Evolutionary conservation across 2,797 vertebrate species (phyloP), one percentile per base, ranked within the genome.

Genomic region (Poeciliopsis turneri): DNA sequence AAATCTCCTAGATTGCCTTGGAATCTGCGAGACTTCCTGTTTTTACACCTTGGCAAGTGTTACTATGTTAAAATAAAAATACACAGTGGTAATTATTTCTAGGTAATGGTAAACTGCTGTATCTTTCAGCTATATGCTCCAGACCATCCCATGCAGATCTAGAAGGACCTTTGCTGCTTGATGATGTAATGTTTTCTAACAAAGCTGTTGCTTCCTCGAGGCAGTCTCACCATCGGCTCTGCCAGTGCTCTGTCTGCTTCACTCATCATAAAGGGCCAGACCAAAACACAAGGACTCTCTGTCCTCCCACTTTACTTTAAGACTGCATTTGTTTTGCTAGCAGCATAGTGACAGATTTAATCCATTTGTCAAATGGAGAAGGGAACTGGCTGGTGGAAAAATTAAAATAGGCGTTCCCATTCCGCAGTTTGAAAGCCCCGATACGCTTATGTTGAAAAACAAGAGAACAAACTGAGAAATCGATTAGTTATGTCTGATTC

Each of bases 211-310:
- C 79, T 82, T 86, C 84, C 85, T 89, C 72, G 76, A 88, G 84
- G 90, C 83, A 74, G 78, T 79, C 82, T 82, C 76, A 84, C 74
- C 77, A 79, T 84, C 47, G 80, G 77, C 68, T 55, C 79, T 92
- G 93, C 93, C 93, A 94, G 85, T 68, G 0, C 90, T 78, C 83
- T 84, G 89, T 93, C 93, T 94, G 94, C 82, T 94, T 89, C 87
- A 84, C 92, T 93, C 93, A 94, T 94, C 92, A 94, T 82, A 92
- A 85, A 78, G 79, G 61, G 75, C 23, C 66, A 88, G 81, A 83
- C 82, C 81, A 86, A 83, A 88, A 84, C 85, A 92, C 84, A 93
- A 90, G 74, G 59, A 20, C 74, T 80, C 88, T 92, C 88, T 92
- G 90, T 94, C 88, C 86, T 90, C 79, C 76, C 74, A 83, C 78